Percentiles rank a stretch among this genome's conserved stretches.
phyloP scores from a whole-genome alignment of 1,140 invertebrate species.

The Hylaeus anthracinus region DNA sequence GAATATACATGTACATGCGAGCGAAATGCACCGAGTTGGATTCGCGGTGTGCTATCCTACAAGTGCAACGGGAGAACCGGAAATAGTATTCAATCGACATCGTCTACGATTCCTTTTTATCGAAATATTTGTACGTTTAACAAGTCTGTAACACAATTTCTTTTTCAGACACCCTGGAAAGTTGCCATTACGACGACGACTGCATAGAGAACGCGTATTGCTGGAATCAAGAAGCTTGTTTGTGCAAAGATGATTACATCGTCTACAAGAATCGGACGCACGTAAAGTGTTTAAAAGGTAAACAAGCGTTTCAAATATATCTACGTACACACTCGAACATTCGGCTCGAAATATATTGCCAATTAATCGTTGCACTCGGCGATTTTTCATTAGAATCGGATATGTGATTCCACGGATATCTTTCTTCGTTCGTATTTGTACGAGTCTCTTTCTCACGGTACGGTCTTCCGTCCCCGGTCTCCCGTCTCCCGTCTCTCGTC shows the following conservation, averaged over 20 bases:
- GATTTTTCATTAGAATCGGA: slow-evolving; percentile 3
- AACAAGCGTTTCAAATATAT: neutral
- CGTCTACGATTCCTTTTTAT: no score
- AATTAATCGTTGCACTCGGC: slow-evolving; percentile 31
- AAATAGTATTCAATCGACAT: no score
- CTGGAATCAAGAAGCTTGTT: slow-evolving; percentile 61
- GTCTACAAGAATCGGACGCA: slow-evolving; percentile 63
- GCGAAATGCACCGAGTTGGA: no score
- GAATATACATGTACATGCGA: no score
- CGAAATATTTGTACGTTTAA: neutral
- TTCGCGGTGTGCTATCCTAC: no score
- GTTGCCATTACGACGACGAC: slow-evolving; percentile 67
- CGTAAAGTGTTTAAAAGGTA: slow-evolving; percentile 68
- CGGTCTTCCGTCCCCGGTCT: no score
- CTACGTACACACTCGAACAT: neutral
- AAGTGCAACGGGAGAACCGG: no score
- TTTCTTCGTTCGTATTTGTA: slow-evolving; percentile 46
- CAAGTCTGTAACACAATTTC: neutral
- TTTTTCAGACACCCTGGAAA: slow-evolving; percentile 64
- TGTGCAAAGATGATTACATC: slow-evolving; percentile 65
- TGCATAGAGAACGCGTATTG: slow-evolving; percentile 71
- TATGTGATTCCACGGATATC: slow-evolving; percentile 47
- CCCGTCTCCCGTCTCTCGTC: neutral
- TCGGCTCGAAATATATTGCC: neutral
- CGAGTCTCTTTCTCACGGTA: slow-evolving; percentile 61